Evolutionary conservation across 2,888 invertebrate genomes (phyloP), one percentile per base, ranked within the genome.

Genomic region (Metopia argyrocephala): DNA sequence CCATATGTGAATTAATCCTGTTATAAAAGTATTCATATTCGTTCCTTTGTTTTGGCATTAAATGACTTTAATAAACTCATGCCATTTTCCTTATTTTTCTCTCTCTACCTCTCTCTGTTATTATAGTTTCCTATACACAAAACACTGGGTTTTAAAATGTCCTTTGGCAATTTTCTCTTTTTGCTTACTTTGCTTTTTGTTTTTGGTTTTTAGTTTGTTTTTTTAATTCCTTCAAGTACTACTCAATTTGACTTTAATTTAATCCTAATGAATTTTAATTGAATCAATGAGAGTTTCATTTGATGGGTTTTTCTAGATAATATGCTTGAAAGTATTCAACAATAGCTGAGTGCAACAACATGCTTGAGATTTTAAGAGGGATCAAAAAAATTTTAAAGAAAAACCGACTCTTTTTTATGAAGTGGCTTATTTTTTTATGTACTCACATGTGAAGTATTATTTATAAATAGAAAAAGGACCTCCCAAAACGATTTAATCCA

Each of bases 201-300:
- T n/a, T n/a, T n/a, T n/a, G n/a, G n/a, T n/a, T 27, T 18, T 61
- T 2, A 28, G 6, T 15, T 69, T 52, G 48, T 75, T 70, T 52
- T 76, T 81, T 48, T 50, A 64, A 45, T 75, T 56, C 64, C 57
- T 20, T 62, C 18, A 23, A 31, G 9, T 6, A 21, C 20, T 20
- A 50, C 59, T 56, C 85, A 86, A 85, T 85, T 86, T 86, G 87
- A 87, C 87, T 87, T 88, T 86, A 12, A 38, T 86, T 85, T 90
- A 89, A 89, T 89, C 89, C 85, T 89, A 89, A 90, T 90, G 89
- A 88, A 89, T 89, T 89, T 86, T 89, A 90, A 89, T 87, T 83
- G 85, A 62, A 78, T 74, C 81, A 75, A 81, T 81, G 78, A 81
- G 78, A 81, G 70, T 78, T 78, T 62, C 78, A 81, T 81, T 81